phyloP scores from a whole-genome alignment of 53 echinoderm and acorn worm genomes.

The Pentamera pediparva region DNA sequence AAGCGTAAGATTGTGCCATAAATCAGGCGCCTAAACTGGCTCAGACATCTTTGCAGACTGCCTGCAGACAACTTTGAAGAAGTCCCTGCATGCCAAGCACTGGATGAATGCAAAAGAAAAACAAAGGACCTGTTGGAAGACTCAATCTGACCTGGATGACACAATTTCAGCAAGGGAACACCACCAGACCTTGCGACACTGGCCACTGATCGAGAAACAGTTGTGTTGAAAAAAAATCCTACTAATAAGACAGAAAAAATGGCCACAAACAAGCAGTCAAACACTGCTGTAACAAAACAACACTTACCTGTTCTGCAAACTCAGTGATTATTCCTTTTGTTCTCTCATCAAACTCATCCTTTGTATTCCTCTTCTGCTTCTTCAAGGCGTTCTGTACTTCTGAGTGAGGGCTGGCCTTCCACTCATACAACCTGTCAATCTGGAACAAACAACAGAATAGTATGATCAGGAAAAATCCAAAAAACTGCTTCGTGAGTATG shows the following conservation, averaged over 20 bases:
- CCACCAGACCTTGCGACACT: background rate
- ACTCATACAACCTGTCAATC: constrained; percentile 97
- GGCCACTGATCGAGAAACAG: background rate
- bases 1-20: too few species aligned
- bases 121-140: too few species aligned
- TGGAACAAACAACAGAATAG: constrained; percentile 7
- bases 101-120: too few species aligned
- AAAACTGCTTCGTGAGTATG: too few species aligned
- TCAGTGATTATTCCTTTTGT: constrained; percentile 62
- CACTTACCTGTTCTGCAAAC: constrained; percentile 93
- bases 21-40: too few species aligned
- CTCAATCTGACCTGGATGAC: too few species aligned
- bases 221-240: background rate
- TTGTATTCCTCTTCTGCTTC: constrained; percentile 91
- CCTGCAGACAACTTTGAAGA: too few species aligned
- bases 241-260: background rate
- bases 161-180: too few species aligned
- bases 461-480: background rate
- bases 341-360: constrained; percentile 93
- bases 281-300: too few species aligned
- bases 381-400: constrained; percentile 76
- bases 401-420: constrained; percentile 87
- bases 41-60: too few species aligned
- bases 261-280: background rate
- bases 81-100: too few species aligned